Evolutionary conservation across 2,113 vertebrate genomes (phyloP), one percentile per base, ranked within the genome.

Genomic region (Rhegmatorhina hoffmannsi): DNA sequence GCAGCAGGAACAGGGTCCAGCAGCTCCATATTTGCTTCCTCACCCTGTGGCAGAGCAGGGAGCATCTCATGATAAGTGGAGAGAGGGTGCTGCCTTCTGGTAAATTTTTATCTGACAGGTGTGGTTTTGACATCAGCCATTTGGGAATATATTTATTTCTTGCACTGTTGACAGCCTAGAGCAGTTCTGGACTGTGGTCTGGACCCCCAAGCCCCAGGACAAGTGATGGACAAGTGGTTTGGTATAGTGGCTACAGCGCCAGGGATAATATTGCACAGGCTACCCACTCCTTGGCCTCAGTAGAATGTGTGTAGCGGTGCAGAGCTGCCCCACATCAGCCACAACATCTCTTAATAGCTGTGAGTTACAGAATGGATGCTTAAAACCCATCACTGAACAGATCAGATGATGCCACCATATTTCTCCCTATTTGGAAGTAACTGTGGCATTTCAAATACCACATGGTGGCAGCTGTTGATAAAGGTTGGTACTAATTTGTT

Each of bases 381-480:
- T 74, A 66, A 69, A 87, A 50, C 5, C 6, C 7, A 3, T 28
- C 49, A 11, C 52, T 55, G 60, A 66, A n/a, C 11, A 40, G 38
- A 26, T 36, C 7, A 67, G 38, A 7, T 55, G 67, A 34, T 1
- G 4, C 67, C 63, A 92, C 84, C 87, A 73, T 88, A 67, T 59
- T 85, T 87, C 47, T 55, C 47, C 68, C 19, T 86, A 7, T 70
- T 89, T 1, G 60, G 36, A 84, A 78, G 19, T 73, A 87, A 62
- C n/a, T 76, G 73, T 84, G 92, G 52, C 89, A 90, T 93, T 86
- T 90, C 62, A 96, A 80, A 89, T 64, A 64, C 94, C 94, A 97
- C 95, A 95, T 75, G 96, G 95, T 95, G 96, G 93, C 94, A 97
- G 92, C 83, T 96, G 85, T 75, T 96, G 90, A 93, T 95, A 93